Base-by-base conservation (phyloP, 2,888 invertebrate genomes). In the Zaprionus lineosus region DNA sequence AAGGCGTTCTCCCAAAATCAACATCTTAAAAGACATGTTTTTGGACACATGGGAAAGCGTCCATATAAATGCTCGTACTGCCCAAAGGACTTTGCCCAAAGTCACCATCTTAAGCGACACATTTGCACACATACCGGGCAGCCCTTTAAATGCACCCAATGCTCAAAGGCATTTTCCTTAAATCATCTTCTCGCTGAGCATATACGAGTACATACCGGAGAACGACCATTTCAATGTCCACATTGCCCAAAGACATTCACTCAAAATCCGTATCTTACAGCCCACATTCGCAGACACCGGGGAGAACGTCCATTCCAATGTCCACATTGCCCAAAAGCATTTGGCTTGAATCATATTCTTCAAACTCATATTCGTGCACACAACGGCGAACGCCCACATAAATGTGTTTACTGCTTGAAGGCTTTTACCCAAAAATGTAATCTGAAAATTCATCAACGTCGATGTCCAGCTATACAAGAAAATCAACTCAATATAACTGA, bases 341-440 rank as follows among this genome's bases (percentile, higher is more conserved):
- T 55, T 34, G 33, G 55, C 4, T 18, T 48, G 15, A 55, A 47
- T 34, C 52, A 46, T 29, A 46, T 53, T 12, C 52, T 46, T 5
- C 52, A 53, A n/a, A 46, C 52, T n/a, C 46, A 53, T 21, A 46
- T 53, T 2, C 37, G 52, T 1, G 52, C 44, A 15, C 44, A 52
- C 21, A 44, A 36, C 15, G 52, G 44, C 7, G 52, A 44, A 1
- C 44, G 44, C 9, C 44, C 52, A 5, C 36, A 44, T 28, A 18
- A 44, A 9, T 52, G 52, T 26, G 14, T 1, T 3, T 21, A 53
- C 11, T 53, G 52, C 29, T 46, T 12, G 8, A 53, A 53, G 15
- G 52, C 46, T 2, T 53, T 46, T 16, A 53, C 52, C 2, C 52
- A 53, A 12, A 53, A 53, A 37, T 37, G 52, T 15, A 53, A 44